A percentile compares a stretch with the other conserved stretches of the same genome.
Conservation (phyloP, 2,113 vertebrate genomes). For the Ophiodon elongatus region DNA sequence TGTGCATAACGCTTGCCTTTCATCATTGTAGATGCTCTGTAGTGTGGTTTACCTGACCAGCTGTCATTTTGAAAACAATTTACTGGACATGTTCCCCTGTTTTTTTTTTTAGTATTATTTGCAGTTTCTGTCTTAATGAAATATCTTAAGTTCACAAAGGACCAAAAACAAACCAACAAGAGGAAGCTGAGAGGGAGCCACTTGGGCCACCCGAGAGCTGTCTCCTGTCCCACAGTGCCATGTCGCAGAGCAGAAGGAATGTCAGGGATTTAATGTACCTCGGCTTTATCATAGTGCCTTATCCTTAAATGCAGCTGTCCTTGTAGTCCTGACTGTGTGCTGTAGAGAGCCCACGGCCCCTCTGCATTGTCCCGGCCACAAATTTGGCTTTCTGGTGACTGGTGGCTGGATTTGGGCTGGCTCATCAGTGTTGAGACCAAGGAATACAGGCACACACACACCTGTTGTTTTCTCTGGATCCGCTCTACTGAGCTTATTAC, state of each 20-base stretch:
- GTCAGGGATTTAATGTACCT: constrained; percentile 89
- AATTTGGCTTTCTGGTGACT: constrained; percentile 75
- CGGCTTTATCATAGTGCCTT: constrained; percentile 90
- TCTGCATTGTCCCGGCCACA: constrained; percentile 70
- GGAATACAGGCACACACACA: constrained; percentile 56
- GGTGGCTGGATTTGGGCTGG: constrained; percentile 82
- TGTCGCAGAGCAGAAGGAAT: constrained; percentile 85
- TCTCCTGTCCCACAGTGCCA: constrained; percentile 81
- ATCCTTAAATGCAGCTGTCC: constrained; percentile 84
- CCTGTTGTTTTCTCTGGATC: constrained; percentile 61
- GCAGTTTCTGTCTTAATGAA: constrained; percentile 57
- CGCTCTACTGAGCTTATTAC: constrained; percentile 58
- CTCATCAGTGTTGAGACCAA: constrained; percentile 70
- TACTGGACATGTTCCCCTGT: constrained; percentile 43
- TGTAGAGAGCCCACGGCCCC: constrained; percentile 59
- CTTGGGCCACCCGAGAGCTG: constrained; percentile 57
- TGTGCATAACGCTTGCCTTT: constrained; percentile 74
- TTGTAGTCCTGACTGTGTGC: constrained; percentile 72
- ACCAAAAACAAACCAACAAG: constrained; percentile 80
- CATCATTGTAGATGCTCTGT: constrained; percentile 65
- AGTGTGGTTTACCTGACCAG: constrained; percentile 50
- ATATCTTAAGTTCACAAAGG: constrained; percentile 67
- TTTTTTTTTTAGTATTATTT: constrained; percentile 7
- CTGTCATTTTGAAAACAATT: constrained; percentile 49
- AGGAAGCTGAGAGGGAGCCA: constrained; percentile 69